phyloP scores from a whole-genome alignment of 2,113 vertebrate species.

The Tylochromis polylepis region DNA sequence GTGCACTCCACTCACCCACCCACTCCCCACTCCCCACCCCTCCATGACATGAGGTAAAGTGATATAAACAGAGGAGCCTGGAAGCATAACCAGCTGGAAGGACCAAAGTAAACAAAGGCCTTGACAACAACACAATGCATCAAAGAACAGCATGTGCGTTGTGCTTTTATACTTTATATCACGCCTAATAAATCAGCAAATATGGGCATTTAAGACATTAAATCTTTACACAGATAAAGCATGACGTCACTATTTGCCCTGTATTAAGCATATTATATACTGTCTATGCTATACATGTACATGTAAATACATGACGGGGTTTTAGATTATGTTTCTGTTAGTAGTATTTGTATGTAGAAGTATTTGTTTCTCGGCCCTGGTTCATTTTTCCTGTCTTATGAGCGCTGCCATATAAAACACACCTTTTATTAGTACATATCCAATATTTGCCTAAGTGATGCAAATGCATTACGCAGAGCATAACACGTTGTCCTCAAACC shows the following conservation, averaged over 20 bases:
- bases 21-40: neutral
- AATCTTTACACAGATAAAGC: neutral
- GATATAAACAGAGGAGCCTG: slow-evolving; percentile 9
- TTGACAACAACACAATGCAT: slow-evolving; percentile 19
- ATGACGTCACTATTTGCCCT: neutral
- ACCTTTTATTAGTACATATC: neutral
- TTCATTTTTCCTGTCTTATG: neutral
- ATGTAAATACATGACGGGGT: neutral
- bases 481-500: neutral
- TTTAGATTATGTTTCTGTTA: neutral
- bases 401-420: neutral
- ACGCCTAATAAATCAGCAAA: neutral
- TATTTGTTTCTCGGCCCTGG: neutral
- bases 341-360: neutral
- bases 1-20: neutral
- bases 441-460: neutral
- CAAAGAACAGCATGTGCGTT: slow-evolving; percentile 36
- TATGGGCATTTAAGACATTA: neutral
- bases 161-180: neutral
- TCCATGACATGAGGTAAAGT: slow-evolving; percentile 26
- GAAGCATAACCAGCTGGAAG: neutral
- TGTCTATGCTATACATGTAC: no score
- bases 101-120: slow-evolving; percentile 26
- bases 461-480: neutral
- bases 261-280: neutral